Conservation (phyloP, 2,797 vertebrate species). For the Nyctalus aviator region DNA sequence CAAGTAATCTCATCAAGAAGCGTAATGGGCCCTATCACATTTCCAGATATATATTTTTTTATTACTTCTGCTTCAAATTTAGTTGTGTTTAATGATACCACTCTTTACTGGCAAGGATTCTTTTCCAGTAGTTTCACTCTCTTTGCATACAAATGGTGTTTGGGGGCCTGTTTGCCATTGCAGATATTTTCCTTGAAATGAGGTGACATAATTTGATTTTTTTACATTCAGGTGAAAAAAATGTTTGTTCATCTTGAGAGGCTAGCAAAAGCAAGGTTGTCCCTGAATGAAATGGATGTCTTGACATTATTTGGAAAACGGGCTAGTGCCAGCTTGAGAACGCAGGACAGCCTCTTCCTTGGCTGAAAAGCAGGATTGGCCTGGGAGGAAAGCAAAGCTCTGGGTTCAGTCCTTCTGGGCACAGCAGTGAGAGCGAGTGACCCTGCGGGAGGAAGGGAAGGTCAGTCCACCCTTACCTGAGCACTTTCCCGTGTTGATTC, state of each 20-base stretch:
- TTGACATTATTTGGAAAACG: neutral
- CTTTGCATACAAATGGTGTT: slow-evolving; percentile 79
- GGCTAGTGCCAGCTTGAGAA: neutral
- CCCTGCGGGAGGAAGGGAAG: neutral
- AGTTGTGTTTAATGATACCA: slow-evolving; percentile 82
- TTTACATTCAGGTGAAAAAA: neutral
- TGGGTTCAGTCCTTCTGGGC: too few relatives aligned
- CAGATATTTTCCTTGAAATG: slow-evolving; percentile 69
- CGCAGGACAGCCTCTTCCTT: neutral
- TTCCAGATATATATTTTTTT: slow-evolving; percentile 77
- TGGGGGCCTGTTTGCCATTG: slow-evolving; percentile 69
- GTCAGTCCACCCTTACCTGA: neutral
- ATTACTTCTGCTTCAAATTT: slow-evolving; percentile 77
- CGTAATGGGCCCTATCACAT: slow-evolving; percentile 86
- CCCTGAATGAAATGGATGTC: slow-evolving; percentile 7
- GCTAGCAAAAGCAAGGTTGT: slow-evolving; percentile 39
- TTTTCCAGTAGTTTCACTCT: slow-evolving; percentile 80
- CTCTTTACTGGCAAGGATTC: slow-evolving; percentile 3
- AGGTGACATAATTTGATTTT: slow-evolving; percentile 53
- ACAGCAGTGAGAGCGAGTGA: neutral
- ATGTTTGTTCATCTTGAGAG: slow-evolving; percentile 48
- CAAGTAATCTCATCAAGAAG: slow-evolving; percentile 84
- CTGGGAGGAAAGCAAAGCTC: neutral
- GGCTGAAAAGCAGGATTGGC: neutral
- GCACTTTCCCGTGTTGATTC: neutral